These are phyloP conservation scores for Pherbina coryleti DNA, from an alignment of 2,888 invertebrate species.

Conservation along the genomic window DNA sequence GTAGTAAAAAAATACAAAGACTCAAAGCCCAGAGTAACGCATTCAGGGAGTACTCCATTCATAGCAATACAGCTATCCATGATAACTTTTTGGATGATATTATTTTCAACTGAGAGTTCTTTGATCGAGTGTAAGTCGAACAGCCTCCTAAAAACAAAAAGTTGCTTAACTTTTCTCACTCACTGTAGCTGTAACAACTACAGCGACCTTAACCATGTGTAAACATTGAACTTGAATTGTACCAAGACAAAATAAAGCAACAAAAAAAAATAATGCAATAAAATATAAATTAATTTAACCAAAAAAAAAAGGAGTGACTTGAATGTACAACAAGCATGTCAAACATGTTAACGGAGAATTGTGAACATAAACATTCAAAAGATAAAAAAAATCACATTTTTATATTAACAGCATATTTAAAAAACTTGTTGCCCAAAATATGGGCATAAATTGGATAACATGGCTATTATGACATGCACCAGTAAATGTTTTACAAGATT, in stretches of 20 bases:
- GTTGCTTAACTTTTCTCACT: too few species aligned
- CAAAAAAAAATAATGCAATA: background rate
- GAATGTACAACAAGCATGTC: background rate
- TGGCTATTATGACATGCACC: conserved; percentile 17
- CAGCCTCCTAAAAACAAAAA: too few species aligned
- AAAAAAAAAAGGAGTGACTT: background rate
- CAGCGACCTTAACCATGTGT: conserved; percentile 24
- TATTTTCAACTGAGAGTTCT: too few species aligned
- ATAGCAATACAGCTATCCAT: too few species aligned
- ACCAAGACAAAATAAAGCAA: background rate
- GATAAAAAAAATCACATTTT: background rate
- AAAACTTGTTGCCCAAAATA: conserved; percentile 2
- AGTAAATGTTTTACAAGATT: conserved; percentile 4
- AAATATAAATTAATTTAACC: background rate
- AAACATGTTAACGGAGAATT: conserved; percentile 7
- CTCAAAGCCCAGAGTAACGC: too few species aligned
- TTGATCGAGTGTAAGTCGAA: too few species aligned
- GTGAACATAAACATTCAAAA: background rate
- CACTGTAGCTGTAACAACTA: background rate
- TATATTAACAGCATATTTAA: background rate
- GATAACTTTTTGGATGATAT: too few species aligned
- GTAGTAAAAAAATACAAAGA: too few species aligned
- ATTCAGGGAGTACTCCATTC: too few species aligned
- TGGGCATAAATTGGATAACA: conserved; percentile 20
- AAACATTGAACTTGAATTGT: conserved; percentile 35